Evolutionary conservation across 2,888 invertebrate species (phyloP).

Genomic region (Caenorhabditis plicata): DNA sequence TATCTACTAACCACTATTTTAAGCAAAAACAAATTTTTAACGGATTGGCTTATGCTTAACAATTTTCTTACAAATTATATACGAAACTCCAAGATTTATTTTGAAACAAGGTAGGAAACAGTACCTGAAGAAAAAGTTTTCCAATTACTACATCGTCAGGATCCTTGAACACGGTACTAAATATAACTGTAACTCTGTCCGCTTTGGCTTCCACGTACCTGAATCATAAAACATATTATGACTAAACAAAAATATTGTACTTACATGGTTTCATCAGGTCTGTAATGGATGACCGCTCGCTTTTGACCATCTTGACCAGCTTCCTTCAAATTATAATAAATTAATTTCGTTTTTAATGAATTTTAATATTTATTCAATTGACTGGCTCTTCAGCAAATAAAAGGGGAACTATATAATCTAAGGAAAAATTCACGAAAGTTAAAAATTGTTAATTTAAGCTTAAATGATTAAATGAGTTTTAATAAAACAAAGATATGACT

Average conservation of each 20-base stretch:
- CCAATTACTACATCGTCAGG: slow-evolving; percentile 97
- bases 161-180: slow-evolving; percentile 96
- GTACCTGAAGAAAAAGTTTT: slow-evolving; percentile 92
- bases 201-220: slow-evolving; percentile 97
- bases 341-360: neutral
- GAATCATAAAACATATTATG: slow-evolving; percentile 29
- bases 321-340: slow-evolving; percentile 74
- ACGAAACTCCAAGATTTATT: neutral
- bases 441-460: no score
- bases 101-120: no score
- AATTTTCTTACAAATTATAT: neutral
- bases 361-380: no score
- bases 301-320: slow-evolving; percentile 86
- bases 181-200: slow-evolving; percentile 97
- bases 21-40: no score
- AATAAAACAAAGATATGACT: no score
- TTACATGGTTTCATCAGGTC: slow-evolving; percentile 97
- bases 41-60: no score
- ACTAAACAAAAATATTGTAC: slow-evolving; percentile 30
- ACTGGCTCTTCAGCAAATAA: no score
- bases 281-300: slow-evolving; percentile 94
- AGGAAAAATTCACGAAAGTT: neutral
- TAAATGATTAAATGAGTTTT: no score
- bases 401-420: no score
- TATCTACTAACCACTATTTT: no score